These are phyloP conservation scores for Cephus runcator DNA, from an alignment of 2,888 invertebrate species.

Conservation along the genomic window DNA sequence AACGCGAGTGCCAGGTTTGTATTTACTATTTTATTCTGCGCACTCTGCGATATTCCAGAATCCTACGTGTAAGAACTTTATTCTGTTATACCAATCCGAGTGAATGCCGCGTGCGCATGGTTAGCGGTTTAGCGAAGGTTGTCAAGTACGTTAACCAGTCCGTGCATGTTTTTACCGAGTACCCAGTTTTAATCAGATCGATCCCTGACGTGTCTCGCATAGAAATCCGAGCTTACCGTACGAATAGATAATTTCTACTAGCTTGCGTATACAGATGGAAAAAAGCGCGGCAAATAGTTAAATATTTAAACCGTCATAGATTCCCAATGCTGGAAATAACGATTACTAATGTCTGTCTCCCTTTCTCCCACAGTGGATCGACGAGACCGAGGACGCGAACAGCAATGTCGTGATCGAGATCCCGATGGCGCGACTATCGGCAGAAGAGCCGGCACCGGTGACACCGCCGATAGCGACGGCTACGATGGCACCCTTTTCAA, in stretches of 20 bases:
- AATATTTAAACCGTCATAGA: background rate
- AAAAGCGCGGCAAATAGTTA: conserved; percentile 32
- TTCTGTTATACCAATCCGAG: background rate
- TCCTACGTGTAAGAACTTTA: background rate
- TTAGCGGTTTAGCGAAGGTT: background rate
- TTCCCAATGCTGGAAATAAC: conserved; percentile 10
- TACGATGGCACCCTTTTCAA: conserved; percentile 71
- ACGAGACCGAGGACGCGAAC: conserved; percentile 49
- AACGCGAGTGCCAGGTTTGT: background rate
- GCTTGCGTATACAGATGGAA: conserved; percentile 28
- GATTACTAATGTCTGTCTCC: conserved; percentile 3
- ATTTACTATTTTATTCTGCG: background rate
- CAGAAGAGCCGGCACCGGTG: conserved; percentile 50
- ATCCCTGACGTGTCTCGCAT: background rate
- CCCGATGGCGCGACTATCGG: conserved; percentile 33
- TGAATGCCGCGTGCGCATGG: background rate
- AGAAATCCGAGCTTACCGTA: background rate
- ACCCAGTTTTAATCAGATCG: background rate
- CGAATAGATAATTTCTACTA: background rate
- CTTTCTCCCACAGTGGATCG: conserved; percentile 43
- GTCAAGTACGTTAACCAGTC: background rate
- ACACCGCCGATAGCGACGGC: conserved; percentile 63
- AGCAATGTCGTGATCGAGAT: conserved; percentile 43
- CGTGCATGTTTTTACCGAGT: background rate
- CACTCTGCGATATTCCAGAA: background rate